Conservation (phyloP, 2,113 vertebrate species). For the Mellivora capensis region DNA sequence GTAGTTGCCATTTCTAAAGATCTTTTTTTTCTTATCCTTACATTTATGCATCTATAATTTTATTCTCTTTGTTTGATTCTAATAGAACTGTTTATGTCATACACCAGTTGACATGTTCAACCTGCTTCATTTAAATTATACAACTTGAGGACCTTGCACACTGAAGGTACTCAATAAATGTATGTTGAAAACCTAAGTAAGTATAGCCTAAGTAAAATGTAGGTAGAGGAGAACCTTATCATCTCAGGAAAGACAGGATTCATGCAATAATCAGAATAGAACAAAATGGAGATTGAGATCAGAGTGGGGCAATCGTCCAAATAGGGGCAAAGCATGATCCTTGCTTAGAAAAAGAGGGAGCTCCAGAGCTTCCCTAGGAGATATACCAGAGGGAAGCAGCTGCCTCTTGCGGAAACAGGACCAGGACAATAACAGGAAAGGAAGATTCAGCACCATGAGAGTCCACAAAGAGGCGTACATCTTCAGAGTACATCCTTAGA, state of each 20-base stretch:
- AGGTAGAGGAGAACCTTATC: neutral
- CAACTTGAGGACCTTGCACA: neutral
- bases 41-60: neutral
- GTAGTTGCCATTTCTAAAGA: conserved; percentile 17
- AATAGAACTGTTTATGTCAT: neutral
- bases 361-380: neutral
- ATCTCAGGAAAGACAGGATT: neutral
- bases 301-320: neutral
- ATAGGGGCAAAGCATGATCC: neutral
- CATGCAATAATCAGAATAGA: neutral
- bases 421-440: neutral
- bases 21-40: neutral
- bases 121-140: neutral
- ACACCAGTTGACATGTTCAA: neutral
- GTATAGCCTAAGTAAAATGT: neutral
- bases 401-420: neutral
- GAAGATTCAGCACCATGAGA: neutral
- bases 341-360: neutral
- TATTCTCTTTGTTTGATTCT: neutral
- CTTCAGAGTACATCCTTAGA: neutral
- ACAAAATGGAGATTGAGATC: neutral
- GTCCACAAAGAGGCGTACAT: neutral
- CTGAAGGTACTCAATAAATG: neutral
- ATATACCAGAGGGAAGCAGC: neutral
- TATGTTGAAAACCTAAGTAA: neutral